A percentile compares a stretch with the other conserved stretches of the same genome.
These are phyloP conservation scores for Hirundichthys speculiger DNA, from an alignment of 2,113 vertebrate species.

Conservation along the genomic window DNA sequence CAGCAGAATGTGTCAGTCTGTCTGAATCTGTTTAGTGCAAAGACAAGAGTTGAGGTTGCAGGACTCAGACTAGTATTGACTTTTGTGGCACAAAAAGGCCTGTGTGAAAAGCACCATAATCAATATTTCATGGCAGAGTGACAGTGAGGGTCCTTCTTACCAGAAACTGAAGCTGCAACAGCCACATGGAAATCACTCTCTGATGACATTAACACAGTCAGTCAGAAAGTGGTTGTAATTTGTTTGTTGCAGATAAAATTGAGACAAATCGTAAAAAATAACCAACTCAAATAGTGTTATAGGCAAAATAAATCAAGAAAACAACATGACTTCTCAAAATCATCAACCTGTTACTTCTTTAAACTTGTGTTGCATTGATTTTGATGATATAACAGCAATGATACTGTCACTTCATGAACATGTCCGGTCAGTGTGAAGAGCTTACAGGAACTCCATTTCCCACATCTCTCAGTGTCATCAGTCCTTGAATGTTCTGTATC, in stretches of 20 bases:
- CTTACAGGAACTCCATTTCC: no score
- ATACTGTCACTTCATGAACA: no score
- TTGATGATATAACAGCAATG: no score
- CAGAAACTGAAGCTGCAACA: neutral
- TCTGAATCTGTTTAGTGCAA: slow-evolving; percentile 2
- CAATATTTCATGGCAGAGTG: neutral
- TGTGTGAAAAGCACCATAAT: neutral
- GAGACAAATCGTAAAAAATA: neutral
- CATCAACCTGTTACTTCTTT: no score
- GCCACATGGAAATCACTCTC: neutral
- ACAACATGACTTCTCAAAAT: no score
- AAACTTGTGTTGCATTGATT: no score
- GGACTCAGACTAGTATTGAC: neutral
- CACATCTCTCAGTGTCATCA: no score
- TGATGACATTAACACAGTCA: neutral
- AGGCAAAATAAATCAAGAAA: no score
- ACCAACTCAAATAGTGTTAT: no score
- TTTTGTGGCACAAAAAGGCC: neutral
- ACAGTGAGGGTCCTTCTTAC: neutral
- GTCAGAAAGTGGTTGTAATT: neutral
- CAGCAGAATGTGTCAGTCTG: neutral
- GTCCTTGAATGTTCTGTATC: no score
- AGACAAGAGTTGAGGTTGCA: slow-evolving; percentile 6
- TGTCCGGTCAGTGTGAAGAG: no score
- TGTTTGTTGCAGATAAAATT: neutral